Conservation (phyloP, 2,888 invertebrate genomes). For the Brenthis hecate region DNA sequence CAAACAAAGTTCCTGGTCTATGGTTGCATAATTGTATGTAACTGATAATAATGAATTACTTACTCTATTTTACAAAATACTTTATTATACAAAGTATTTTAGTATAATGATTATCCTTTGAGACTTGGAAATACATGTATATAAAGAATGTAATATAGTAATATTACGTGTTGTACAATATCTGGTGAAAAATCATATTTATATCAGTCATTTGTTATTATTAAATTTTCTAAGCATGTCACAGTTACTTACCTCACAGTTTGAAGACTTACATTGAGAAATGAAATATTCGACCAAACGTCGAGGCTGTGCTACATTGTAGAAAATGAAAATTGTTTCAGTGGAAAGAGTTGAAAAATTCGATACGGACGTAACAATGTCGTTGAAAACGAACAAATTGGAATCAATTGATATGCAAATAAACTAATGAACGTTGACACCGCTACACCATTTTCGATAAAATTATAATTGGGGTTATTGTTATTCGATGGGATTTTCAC, state of each 20-base stretch:
- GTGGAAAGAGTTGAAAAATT: constrained; percentile 44
- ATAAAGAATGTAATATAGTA: too few species aligned
- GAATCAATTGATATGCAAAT: constrained; percentile 39
- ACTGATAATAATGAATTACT: constrained; percentile 19
- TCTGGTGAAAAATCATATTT: too few species aligned
- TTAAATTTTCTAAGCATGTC: constrained; percentile 11
- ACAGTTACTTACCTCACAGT: constrained; percentile 50
- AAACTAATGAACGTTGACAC: constrained; percentile 39
- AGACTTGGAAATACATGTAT: too few species aligned
- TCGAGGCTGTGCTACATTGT: constrained; percentile 51
- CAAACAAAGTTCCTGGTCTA: constrained; percentile 60
- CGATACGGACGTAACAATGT: constrained; percentile 42
- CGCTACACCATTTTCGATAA: constrained; percentile 37
- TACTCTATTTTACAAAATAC: not conserved
- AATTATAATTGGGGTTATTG: constrained; percentile 36
- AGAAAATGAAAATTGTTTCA: constrained; percentile 60
- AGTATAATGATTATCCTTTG: too few species aligned
- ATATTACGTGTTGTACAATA: too few species aligned
- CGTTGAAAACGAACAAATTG: constrained; percentile 36
- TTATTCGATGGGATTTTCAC: constrained; percentile 24
- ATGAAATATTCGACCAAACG: constrained; percentile 71
- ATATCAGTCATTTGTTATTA: too few species aligned
- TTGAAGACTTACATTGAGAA: constrained; percentile 52
- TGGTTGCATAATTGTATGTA: constrained; percentile 47
- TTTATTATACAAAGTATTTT: too few species aligned